Percentiles rank a stretch among this genome's conserved stretches.
Conservation (phyloP, 2,113 vertebrate species). For the Leptocoma aspasia region DNA sequence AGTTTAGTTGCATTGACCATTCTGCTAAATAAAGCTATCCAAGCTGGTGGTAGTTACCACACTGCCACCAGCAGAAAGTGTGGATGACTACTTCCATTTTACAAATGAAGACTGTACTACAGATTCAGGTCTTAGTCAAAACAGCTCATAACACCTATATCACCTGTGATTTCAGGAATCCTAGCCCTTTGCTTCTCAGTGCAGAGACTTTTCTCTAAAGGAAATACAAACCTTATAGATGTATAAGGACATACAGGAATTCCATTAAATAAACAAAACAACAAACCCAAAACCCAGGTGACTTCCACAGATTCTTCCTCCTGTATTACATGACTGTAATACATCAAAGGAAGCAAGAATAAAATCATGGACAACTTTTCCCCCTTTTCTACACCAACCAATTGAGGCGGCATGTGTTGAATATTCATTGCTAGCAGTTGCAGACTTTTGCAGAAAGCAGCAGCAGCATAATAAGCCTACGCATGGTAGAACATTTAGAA, state of each 20-base stretch:
- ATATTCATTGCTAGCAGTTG: slow-evolving; percentile 9
- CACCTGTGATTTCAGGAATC: not conserved
- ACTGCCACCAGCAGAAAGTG: not conserved
- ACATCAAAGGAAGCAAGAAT: not conserved
- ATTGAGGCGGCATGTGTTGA: not conserved
- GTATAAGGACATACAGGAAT: no score
- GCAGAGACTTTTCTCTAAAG: not conserved
- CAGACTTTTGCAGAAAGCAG: slow-evolving; percentile 7
- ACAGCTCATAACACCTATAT: not conserved
- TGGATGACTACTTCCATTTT: not conserved
- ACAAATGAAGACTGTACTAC: not conserved
- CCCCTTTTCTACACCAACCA: not conserved
- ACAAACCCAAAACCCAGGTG: not conserved
- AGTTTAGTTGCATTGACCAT: not conserved
- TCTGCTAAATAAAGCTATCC: not conserved
- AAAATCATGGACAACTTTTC: not conserved
- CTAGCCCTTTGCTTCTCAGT: not conserved
- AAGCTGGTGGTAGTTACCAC: not conserved
- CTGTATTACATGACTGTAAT: not conserved
- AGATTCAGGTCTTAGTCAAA: not conserved
- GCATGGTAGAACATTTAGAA: not conserved
- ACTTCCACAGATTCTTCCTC: not conserved
- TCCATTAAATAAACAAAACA: not conserved
- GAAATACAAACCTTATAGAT: not conserved
- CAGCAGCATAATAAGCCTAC: not conserved